Evolutionary conservation across 2,797 vertebrate genomes (phyloP), one percentile per base, ranked within the genome.

Genomic region (Myotis daubentonii): DNA sequence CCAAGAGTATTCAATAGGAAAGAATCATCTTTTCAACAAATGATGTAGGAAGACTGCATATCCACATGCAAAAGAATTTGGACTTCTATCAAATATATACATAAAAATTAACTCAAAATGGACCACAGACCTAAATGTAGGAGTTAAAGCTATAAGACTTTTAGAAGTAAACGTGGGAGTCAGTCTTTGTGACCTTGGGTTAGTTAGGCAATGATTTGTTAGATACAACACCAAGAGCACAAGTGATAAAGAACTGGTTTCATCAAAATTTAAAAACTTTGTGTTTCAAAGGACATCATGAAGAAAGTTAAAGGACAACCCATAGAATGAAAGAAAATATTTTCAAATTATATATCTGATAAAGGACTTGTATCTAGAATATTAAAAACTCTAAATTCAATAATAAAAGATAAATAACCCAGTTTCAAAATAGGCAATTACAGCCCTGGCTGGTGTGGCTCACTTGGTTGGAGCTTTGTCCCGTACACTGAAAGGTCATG

Each of bases 81-180:
- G 44, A 70, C 28, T 1, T n/a, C 22, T 65, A 76, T 16, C 60
- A 41, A 87, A 78, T 25, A 60, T 30, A 68, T 19, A 71, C 38
- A 84, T n/a, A 94, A 82, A 91, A 87, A 89, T 82, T 74, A 87
- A 92, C 51, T 84, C 66, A 70, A 28, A 94, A 65, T 55, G 23
- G 33, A 74, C 33, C 71, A 22, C 0, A 84, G 60, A 51, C 53
- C 57, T 89, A 71, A 75, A 84, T 51, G 6, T n/a, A 83, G 72
- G 13, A 87, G 23, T 38, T 74, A 30, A 82, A 93, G 65, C 17
- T 91, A 11, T 65, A 71, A 86, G 84, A 36, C 28, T 44, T 87
- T 62, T 68, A 62, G 36, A 70, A 87, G n/a, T 78, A 80, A 60
- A 72, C 8, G 25, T 23, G 41, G 5, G 4, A 51, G 5, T 55